phyloP scores from a whole-genome alignment of 2,888 invertebrate genomes.

The Villa cingulata region DNA sequence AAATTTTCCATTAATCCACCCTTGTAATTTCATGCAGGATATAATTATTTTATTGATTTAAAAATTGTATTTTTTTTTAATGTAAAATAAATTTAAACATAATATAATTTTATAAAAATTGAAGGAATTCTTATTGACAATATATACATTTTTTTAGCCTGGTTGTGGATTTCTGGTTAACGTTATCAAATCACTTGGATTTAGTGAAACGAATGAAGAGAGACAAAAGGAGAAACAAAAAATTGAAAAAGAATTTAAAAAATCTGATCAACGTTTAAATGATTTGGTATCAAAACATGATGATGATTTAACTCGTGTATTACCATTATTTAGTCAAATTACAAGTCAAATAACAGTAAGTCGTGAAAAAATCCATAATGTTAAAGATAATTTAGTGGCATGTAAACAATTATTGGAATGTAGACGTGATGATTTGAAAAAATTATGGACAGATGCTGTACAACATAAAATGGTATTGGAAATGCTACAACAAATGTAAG shows the following conservation, averaged over 20 bases:
- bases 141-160: too few species aligned
- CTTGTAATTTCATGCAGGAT: too few species aligned
- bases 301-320: conserved; percentile 59
- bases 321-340: conserved; percentile 59
- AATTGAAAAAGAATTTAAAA: conserved; percentile 83
- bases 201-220: conserved; percentile 88
- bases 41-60: too few species aligned
- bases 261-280: conserved; percentile 78
- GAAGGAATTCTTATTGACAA: too few species aligned
- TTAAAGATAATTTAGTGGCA: conserved; percentile 67
- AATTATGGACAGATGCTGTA: conserved; percentile 90
- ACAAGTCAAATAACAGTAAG: conserved; percentile 64
- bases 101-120: too few species aligned
- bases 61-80: too few species aligned
- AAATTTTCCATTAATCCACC: too few species aligned
- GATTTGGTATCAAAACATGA: conserved; percentile 80
- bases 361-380: conserved; percentile 58
- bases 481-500: conserved; percentile 70
- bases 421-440: conserved; percentile 80
- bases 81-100: too few species aligned
- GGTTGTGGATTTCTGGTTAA: conserved; percentile 70
- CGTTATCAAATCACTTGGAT: conserved; percentile 85
- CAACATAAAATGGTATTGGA: conserved; percentile 85
- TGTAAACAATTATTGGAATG: conserved; percentile 78
- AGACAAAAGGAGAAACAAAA: conserved; percentile 84